These are phyloP conservation scores for Eupithecia vulgata DNA, from an alignment of 2,888 invertebrate genomes.

Conservation along the genomic window DNA sequence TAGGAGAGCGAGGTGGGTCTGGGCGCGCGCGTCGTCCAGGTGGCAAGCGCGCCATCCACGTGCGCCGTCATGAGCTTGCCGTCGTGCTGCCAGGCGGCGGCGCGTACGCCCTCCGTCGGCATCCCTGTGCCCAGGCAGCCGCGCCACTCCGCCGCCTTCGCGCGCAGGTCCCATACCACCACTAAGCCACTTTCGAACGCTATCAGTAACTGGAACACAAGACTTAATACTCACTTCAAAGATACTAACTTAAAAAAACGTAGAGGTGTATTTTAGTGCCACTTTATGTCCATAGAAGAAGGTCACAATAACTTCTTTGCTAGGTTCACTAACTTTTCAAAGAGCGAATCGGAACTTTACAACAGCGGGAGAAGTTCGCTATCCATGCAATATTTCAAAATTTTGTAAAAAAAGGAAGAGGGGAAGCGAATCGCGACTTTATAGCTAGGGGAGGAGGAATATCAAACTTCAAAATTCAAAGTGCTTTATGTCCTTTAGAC, in stretches of 20 bases:
- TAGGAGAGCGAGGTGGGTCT: constrained; percentile 92
- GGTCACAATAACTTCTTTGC: no score
- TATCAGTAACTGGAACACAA: constrained; percentile 91
- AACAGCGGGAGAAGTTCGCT: no score
- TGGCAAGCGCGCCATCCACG: constrained; percentile 96
- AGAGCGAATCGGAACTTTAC: no score
- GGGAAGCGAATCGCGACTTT: neutral
- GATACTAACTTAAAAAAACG: neutral
- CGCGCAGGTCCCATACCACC: constrained; percentile 97
- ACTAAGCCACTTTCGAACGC: constrained; percentile 97
- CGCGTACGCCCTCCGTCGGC: constrained; percentile 90
- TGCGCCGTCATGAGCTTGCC: constrained; percentile 99
- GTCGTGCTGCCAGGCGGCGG: constrained; percentile 98
- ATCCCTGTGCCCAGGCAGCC: constrained; percentile 91
- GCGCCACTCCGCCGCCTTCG: constrained; percentile 93
- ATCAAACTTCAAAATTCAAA: no score
- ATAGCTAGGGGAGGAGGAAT: no score
- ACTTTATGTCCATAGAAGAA: neutral
- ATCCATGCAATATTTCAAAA: no score
- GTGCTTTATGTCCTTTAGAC: no score
- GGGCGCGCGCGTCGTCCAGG: constrained; percentile 93
- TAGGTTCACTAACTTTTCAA: no score
- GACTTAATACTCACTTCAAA: neutral
- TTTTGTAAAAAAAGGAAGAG: no score
- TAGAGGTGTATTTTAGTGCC: neutral